These are phyloP conservation scores for Glossosoma conforme DNA, from an alignment of 1,140 invertebrate species.

Conservation along the genomic window DNA sequence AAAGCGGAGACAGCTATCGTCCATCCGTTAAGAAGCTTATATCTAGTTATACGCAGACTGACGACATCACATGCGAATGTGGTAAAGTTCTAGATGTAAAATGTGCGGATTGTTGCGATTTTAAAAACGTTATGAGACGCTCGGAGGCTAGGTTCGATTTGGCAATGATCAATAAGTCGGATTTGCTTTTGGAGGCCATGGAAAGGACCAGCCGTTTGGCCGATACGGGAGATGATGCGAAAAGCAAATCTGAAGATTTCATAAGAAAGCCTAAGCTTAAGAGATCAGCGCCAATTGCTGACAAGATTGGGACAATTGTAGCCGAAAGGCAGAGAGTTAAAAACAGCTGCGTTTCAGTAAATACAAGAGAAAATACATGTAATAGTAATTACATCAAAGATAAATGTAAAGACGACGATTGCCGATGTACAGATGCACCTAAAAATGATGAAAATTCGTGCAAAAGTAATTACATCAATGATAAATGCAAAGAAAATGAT, in stretches of 20 bases:
- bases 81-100: constrained; percentile 36
- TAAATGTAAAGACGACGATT: no score
- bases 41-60: constrained; percentile 44
- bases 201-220: constrained; percentile 16
- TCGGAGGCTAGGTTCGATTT: constrained; percentile 42
- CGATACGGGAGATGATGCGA: not conserved
- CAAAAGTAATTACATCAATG: no score
- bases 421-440: no score
- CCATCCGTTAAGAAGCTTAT: constrained; percentile 39
- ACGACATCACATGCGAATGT: constrained; percentile 40
- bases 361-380: no score
- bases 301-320: constrained; percentile 41
- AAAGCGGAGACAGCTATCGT: constrained; percentile 34
- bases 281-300: constrained; percentile 38
- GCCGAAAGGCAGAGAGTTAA: constrained; percentile 34
- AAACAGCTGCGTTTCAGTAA: no score
- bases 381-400: no score
- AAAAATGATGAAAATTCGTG: no score
- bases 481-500: no score
- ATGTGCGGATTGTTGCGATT: constrained; percentile 36
- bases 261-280: constrained; percentile 44
- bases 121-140: constrained; percentile 26
- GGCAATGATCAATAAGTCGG: constrained; percentile 27
- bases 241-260: constrained; percentile 24
- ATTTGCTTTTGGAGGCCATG: constrained; percentile 24